Base-by-base conservation (phyloP, 2,113 vertebrate species). In the Smithornis capensis region DNA sequence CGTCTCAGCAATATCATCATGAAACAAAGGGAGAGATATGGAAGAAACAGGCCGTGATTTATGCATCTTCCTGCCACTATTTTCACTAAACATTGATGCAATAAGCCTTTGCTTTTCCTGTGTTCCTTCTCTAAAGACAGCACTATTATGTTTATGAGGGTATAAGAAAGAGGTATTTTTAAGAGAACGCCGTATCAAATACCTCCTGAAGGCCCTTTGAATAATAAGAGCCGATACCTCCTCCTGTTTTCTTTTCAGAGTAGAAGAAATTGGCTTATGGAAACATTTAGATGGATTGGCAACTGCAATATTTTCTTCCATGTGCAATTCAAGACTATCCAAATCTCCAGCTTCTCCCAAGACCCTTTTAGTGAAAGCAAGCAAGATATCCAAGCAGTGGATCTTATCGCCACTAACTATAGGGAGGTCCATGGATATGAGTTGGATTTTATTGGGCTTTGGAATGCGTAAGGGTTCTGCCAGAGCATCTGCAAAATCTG, bases 381-480 rank as follows among this genome's bases (percentile, higher is more conserved):
- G 99, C 94, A 99, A 98, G 85, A 99, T 98, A 96, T 99, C 99
- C 97, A 99, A 95, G 95, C 99, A 99, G 97, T 99, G 99, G 78
- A 99, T 99, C 76, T 98, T 98, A 84, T 99, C 98, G 19, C 98
- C 99, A 14, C 98, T 99, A n/a, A 99, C 98, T 98, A 99, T 99
- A 27, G 99, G 99, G 88, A 99, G 97, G 95, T 99, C 99, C 99
- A 99, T 99, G 9, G 98, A 82, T 52, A 99, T 98, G 42, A 99
- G 98, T 7, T 99, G 98, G 79, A 98, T 97, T 71, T 93, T 98
- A 55, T 99, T 99, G 21, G 99, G 99, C 83, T 99, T 99, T 49
- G 99, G 97, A 62, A 99, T 98, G 4, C 99, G 98, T 87, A 99
- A 95, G 7, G 99, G 99, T 63, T 99, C 99, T 2, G 98, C 98